A percentile compares a stretch with the other conserved stretches of the same genome.
Conservation (phyloP, 2,113 vertebrate genomes). For the Balaeniceps rex region DNA sequence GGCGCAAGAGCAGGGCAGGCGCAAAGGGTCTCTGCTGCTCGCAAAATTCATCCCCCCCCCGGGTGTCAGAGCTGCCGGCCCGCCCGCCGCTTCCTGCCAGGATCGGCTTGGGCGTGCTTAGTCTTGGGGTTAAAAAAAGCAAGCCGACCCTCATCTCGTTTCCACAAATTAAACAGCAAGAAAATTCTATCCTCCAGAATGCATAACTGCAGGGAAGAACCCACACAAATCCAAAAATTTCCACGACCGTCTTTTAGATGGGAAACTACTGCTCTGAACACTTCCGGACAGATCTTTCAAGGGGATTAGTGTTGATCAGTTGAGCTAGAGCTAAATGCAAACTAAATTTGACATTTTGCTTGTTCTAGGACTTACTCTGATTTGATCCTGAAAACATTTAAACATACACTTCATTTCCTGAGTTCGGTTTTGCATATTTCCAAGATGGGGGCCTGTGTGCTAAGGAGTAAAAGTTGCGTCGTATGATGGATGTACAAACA, state of each 20-base stretch:
- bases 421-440: not conserved
- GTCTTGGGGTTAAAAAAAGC: not conserved
- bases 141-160: accelerated
- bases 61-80: no score
- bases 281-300: not conserved
- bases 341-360: no score
- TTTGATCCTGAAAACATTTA: not conserved
- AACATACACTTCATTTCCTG: not conserved
- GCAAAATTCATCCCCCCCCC: accelerated
- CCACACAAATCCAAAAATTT: not conserved
- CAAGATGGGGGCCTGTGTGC: not conserved
- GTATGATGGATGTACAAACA: accelerated
- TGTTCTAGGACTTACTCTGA: not conserved
- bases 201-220: no score
- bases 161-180: accelerated
- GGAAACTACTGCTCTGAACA: not conserved
- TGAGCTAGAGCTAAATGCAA: not conserved
- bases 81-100: no score
- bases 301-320: not conserved
- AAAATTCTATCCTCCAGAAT: accelerated
- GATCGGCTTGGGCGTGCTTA: not conserved
- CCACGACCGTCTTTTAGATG: no score
- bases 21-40: accelerated
- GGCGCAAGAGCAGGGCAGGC: accelerated
- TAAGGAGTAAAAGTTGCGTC: not conserved